Evolutionary conservation across 2,888 invertebrate genomes (phyloP).

Genomic region (Melipona bicolor): DNA sequence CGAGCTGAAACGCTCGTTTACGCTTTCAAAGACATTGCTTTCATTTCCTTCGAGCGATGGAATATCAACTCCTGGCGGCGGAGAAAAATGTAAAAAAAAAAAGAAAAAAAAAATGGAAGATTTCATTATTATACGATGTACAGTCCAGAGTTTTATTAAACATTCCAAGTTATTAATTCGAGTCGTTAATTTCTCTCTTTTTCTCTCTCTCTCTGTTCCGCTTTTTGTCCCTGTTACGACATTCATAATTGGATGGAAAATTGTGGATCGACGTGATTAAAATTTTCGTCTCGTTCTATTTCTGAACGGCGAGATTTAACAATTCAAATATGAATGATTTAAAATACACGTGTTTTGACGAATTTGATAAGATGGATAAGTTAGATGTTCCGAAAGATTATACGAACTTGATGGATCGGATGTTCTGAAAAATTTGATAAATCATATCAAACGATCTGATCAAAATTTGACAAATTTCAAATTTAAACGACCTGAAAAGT

Average conservation of each 20-base stretch:
- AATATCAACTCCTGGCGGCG: neutral
- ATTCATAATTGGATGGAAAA: constrained; percentile 4
- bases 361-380: no score
- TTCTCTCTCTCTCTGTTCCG: neutral
- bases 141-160: constrained; percentile 7
- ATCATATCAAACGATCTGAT: no score
- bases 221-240: neutral
- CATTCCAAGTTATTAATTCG: neutral
- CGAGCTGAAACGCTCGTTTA: constrained; percentile 25
- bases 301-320: neutral
- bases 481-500: neutral
- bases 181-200: neutral
- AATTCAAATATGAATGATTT: neutral
- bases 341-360: no score
- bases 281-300: neutral
- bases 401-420: no score
- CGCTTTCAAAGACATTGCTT: constrained; percentile 26
- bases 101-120: neutral
- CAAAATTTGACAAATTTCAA: no score
- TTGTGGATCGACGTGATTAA: neutral
- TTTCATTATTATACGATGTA: neutral
- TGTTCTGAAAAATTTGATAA: no score
- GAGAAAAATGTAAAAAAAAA: neutral
- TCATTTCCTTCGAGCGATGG: constrained; percentile 6
- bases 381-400: no score